Evolutionary conservation across 1,140 invertebrate species (phyloP).

Genomic region (Drosophila cardini): DNA sequence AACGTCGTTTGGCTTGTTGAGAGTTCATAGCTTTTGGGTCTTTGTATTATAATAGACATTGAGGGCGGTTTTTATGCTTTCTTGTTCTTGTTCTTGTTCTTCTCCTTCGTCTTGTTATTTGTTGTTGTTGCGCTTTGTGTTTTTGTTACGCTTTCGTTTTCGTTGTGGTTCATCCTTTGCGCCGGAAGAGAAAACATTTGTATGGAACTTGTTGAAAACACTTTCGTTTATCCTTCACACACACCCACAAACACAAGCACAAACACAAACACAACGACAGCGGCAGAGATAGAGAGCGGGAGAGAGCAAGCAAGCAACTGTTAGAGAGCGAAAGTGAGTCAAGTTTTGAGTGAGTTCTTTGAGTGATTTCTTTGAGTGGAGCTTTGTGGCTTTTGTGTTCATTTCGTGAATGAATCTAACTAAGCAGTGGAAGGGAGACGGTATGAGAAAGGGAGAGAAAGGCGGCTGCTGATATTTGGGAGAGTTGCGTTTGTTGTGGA

Average conservation of each 20-base stretch:
- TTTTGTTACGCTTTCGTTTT: slow-evolving; percentile 49
- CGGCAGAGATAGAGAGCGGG: slow-evolving; percentile 3
- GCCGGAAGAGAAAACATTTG: slow-evolving; percentile 62
- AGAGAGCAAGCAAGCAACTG: not conserved
- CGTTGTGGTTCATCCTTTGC: slow-evolving; percentile 63
- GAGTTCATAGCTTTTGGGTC: slow-evolving; percentile 66
- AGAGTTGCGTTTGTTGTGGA: slow-evolving; percentile 28
- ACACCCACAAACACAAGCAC: not conserved
- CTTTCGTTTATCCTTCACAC: slow-evolving; percentile 58
- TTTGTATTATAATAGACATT: slow-evolving; percentile 75
- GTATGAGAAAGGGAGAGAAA: slow-evolving; percentile 7
- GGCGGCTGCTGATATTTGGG: slow-evolving; percentile 28
- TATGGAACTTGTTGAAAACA: slow-evolving; percentile 80
- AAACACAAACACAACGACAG: too few relatives aligned
- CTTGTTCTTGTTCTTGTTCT: slow-evolving; percentile 11
- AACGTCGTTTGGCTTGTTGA: slow-evolving; percentile 41
- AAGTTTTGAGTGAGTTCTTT: slow-evolving; percentile 58
- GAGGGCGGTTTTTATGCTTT: slow-evolving; percentile 43
- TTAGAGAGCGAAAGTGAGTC: slow-evolving; percentile 13
- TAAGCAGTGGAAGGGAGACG: slow-evolving; percentile 1
- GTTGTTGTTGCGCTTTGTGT: slow-evolving; percentile 23
- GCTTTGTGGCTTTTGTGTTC: slow-evolving; percentile 38
- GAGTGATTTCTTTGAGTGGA: slow-evolving; percentile 41
- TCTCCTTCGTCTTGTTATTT: slow-evolving; percentile 3
- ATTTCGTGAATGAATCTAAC: slow-evolving; percentile 54